These are phyloP conservation scores for Bos javanicus DNA, from an alignment of 2,113 vertebrate species.

Conservation along the genomic window DNA sequence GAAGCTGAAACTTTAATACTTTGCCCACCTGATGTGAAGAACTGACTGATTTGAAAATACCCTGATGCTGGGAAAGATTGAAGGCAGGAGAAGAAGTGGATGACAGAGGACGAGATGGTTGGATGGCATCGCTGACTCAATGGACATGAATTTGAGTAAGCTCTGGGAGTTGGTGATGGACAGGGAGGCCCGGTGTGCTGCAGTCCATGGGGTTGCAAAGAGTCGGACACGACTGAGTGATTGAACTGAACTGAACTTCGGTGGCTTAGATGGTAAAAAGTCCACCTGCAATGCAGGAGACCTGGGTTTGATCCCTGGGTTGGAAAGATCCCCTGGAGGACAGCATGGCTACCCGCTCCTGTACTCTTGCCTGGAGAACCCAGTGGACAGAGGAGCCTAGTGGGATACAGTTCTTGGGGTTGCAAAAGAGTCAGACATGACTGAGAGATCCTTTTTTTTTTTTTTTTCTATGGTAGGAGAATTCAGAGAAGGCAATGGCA, in stretches of 20 bases:
- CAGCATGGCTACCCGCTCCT: fast-evolving
- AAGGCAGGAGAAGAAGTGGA: neutral
- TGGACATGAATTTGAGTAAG: neutral
- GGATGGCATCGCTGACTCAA: neutral
- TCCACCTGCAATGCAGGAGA: neutral
- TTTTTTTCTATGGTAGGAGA: neutral
- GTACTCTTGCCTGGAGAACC: neutral
- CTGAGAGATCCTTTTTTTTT: neutral
- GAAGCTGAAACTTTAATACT: neutral
- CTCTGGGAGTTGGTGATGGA: neutral
- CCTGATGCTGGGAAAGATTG: neutral
- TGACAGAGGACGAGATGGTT: neutral
- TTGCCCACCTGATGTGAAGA: neutral
- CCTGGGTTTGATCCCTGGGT: neutral
- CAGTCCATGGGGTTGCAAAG: neutral
- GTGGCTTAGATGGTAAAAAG: neutral
- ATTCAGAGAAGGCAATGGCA: no score
- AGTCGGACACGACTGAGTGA: neutral
- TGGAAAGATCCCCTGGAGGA: neutral
- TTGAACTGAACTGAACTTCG: neutral
- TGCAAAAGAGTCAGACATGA: neutral
- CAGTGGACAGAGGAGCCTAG: neutral
- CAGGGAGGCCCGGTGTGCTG: neutral
- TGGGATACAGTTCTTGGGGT: neutral
- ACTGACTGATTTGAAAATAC: neutral